Conservation (phyloP, 2,888 invertebrate species). For the Scaptomyza tumidula region DNA sequence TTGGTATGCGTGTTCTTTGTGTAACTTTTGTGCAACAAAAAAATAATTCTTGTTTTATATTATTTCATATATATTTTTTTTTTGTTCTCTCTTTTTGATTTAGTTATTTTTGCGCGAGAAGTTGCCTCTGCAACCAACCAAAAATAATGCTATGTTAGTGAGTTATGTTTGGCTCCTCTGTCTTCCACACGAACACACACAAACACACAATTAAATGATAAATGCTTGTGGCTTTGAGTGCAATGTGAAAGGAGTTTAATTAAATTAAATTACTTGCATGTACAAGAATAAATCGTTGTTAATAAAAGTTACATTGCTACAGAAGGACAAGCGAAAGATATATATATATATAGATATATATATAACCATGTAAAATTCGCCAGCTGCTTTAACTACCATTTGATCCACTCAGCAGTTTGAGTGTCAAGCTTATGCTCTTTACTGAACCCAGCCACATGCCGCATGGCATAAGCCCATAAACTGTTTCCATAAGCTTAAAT, state of each 20-base stretch:
- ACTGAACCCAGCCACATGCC: conserved; percentile 11
- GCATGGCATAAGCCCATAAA: conserved; percentile 36
- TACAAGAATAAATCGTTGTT: background rate
- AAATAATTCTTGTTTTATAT: conserved; percentile 36
- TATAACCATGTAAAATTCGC: background rate
- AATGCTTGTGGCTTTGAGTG: conserved; percentile 1
- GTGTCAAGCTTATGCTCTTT: conserved; percentile 16
- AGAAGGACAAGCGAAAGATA: background rate
- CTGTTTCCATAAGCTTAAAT: conserved; percentile 63
- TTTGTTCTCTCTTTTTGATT: conserved; percentile 35
- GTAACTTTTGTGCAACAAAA: conserved; percentile 52
- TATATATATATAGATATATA: background rate
- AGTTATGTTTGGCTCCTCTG: background rate
- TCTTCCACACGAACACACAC: background rate
- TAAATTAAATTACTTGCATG: conserved; percentile 4
- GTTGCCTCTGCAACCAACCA: conserved; percentile 9
- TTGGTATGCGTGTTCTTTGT: conserved; percentile 52
- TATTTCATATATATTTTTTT: background rate
- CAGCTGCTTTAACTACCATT: conserved; percentile 19
- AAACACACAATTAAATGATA: conserved; percentile 19
- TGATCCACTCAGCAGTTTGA: conserved; percentile 20
- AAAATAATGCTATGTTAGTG: conserved; percentile 20
- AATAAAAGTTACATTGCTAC: too few species aligned
- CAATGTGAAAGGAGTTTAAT: conserved; percentile 1
- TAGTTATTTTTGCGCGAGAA: conserved; percentile 58